Conservation (phyloP, 2,888 invertebrate genomes). For the Lepidochrysops patricia region DNA sequence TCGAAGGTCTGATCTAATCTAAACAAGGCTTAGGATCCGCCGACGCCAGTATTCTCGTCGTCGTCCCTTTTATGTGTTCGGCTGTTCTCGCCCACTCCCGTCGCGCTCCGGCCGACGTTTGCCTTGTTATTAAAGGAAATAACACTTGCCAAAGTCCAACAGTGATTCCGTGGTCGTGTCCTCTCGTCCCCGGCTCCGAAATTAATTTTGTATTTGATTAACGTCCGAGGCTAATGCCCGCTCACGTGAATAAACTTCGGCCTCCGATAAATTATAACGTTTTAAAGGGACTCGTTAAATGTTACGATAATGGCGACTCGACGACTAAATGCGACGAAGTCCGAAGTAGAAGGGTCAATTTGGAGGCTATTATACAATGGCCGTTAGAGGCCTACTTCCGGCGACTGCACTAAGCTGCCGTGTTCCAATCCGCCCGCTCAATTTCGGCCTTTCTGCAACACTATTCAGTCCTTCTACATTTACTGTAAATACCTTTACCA, state of each 20-base stretch:
- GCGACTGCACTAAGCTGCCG: constrained; percentile 68
- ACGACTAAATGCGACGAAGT: constrained; percentile 34
- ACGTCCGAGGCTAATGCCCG: constrained; percentile 24
- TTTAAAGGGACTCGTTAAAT: constrained; percentile 24
- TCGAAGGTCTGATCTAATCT: constrained; percentile 75
- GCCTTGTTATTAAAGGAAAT: constrained; percentile 63
- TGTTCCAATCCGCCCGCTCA: constrained; percentile 63
- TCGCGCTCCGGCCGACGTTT: constrained; percentile 52
- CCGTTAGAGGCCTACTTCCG: constrained; percentile 71
- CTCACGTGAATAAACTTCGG: constrained; percentile 15
- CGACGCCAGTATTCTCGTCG: constrained; percentile 67
- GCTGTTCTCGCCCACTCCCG: constrained; percentile 54
- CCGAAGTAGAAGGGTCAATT: constrained; percentile 51
- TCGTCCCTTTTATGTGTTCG: constrained; percentile 71
- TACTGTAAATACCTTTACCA: constrained; percentile 36
- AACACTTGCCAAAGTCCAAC: constrained; percentile 61
- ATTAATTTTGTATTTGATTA: constrained; percentile 42
- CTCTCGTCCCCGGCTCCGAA: constrained; percentile 43
- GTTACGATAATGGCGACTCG: constrained; percentile 38
- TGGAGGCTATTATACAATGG: constrained; percentile 69
- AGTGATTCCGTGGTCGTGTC: constrained; percentile 49
- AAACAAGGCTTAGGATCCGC: constrained; percentile 72
- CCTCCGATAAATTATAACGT: constrained; percentile 9
- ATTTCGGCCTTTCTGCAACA: constrained; percentile 61
- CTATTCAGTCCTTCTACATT: constrained; percentile 44